A percentile compares a stretch with the other conserved stretches of the same genome.
Conservation (phyloP, 1,140 invertebrate genomes). For the Gyrodactylus bullatarudis region DNA sequence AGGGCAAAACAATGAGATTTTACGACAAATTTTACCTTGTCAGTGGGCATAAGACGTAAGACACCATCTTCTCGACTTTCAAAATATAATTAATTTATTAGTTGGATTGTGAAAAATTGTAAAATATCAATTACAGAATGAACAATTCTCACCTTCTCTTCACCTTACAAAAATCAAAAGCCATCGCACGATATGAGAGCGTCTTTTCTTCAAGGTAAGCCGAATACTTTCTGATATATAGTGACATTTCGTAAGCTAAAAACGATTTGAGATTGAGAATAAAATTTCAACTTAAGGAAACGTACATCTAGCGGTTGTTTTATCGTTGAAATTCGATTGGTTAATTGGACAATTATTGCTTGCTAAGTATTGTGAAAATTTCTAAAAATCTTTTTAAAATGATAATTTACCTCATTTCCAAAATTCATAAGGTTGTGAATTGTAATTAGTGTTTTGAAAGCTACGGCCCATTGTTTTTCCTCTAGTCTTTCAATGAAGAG, state of each 20-base stretch:
- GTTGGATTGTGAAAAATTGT: not conserved
- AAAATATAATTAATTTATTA: not conserved
- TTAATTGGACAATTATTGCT: slow-evolving; percentile 97
- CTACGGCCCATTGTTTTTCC: slow-evolving; percentile 83
- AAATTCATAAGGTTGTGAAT: slow-evolving; percentile 96
- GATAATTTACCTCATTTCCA: slow-evolving; percentile 53
- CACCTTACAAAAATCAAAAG: slow-evolving; percentile 98
- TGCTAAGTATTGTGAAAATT: slow-evolving; percentile 93
- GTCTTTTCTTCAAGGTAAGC: slow-evolving; percentile 98
- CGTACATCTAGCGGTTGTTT: slow-evolving; percentile 54
- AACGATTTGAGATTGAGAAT: slow-evolving; percentile 9
- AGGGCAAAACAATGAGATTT: no score
- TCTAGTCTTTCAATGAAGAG: slow-evolving; percentile 81
- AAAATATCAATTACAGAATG: slow-evolving; percentile 7
- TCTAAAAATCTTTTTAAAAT: slow-evolving; percentile 30
- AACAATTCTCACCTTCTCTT: slow-evolving; percentile 46
- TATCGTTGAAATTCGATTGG: slow-evolving; percentile 76
- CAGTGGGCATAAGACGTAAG: slow-evolving; percentile 42
- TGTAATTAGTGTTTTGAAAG: slow-evolving; percentile 86
- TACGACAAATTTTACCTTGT: slow-evolving; percentile 43
- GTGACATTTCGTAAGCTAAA: slow-evolving; percentile 94
- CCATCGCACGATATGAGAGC: slow-evolving; percentile 73
- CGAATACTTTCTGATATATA: slow-evolving; percentile 81
- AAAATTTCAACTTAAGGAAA: slow-evolving; percentile 10
- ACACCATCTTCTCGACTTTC: not conserved